Base-by-base conservation (phyloP, 1,140 invertebrate genomes). In the Drosophila elegans region DNA sequence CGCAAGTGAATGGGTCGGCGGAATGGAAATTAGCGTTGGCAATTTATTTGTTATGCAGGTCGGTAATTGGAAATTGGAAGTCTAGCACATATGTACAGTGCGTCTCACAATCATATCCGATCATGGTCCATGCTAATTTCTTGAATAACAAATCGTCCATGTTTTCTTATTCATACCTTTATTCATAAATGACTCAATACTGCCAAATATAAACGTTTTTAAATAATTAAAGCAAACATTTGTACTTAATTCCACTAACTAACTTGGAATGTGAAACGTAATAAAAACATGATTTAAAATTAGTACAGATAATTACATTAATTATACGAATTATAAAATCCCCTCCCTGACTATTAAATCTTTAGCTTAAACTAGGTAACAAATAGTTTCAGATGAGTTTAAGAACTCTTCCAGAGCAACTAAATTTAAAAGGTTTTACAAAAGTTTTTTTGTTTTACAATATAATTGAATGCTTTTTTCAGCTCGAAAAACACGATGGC, bases 11-110 rank as follows among this genome's bases (percentile, higher is more conserved):
- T 56, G 51, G 64, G 51, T 54, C 66, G 57, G 29, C 32, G 25
- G 64, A 71, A 71, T 56, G 63, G 51, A 69, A 69, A 71, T 71
- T 55, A 71, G 67, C 36, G n/a, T 21, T 46, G 32, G 67, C 51
- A 56, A 56, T 69, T 69, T 71, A 69, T 56, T 71, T 38, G 64
- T 69, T 56, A 71, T 71, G 49, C 63, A 68, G 64, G 21, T 52
- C 38, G 46, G 13, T 45, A 55, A 69, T 56, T 69, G 64, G 27
- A 16, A 51, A 51, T 52, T 63, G 32, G 25, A 7, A n/a, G 32
- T 44, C 32, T 48, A 21, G 52, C 29, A n/a, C 10, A 39, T 45
- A 21, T 21, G 16, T 21, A 56, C 45, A 48, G 44, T 71, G 52
- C 67, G 13, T 56, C 48, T 51, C 60, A 25, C 11, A 34, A 67